Percentiles rank a stretch among this genome's conserved stretches.
These are phyloP conservation scores for Aelia acuminata DNA, from an alignment of 2,888 invertebrate genomes.

Conservation along the genomic window DNA sequence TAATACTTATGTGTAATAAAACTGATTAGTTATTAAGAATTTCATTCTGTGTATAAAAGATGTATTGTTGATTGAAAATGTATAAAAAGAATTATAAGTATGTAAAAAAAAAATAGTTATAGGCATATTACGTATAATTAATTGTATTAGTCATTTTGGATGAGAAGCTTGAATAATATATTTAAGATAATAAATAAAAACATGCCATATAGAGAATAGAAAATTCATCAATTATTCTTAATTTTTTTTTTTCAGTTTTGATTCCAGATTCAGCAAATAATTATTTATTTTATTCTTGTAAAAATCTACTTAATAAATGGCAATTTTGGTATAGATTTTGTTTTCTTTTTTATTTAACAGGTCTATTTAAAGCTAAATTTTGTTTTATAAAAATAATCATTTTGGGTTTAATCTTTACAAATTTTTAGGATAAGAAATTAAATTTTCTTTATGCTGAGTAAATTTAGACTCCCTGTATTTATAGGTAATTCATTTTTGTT, in stretches of 20 bases:
- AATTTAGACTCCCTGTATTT: not conserved
- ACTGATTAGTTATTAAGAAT: constrained; percentile 42
- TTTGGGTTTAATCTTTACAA: not conserved
- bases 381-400: not conserved
- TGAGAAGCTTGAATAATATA: constrained; percentile 37
- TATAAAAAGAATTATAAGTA: constrained; percentile 5
- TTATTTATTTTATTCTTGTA: constrained; percentile 42
- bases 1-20: constrained; percentile 32
- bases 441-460: not conserved
- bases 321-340: constrained; percentile 1
- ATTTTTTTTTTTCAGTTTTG: not conserved
- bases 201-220: constrained; percentile 35
- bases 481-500: not conserved
- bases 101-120: constrained; percentile 25
- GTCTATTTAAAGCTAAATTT: not conserved
- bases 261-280: not conserved
- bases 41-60: constrained; percentile 38
- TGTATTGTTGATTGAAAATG: constrained; percentile 23
- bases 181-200: not conserved
- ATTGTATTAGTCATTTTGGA: constrained; percentile 17
- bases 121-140: constrained; percentile 15
- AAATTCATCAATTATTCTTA: not conserved
- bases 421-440: not conserved
- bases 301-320: constrained; percentile 34
- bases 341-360: not conserved